phyloP scores from a whole-genome alignment of 2,113 vertebrate genomes.

The Cepphus grylle region DNA sequence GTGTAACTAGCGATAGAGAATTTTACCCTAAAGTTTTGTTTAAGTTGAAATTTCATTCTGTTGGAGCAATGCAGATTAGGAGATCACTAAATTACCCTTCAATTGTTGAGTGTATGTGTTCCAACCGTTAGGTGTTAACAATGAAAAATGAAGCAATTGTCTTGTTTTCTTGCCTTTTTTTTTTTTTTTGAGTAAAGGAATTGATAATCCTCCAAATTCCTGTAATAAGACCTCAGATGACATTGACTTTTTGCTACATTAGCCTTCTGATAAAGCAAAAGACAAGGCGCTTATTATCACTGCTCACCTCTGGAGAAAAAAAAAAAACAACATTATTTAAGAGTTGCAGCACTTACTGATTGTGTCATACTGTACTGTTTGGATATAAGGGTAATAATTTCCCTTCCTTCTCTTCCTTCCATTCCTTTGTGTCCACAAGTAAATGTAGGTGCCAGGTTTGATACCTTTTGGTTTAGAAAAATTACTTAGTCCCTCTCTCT shows the following conservation, averaged over 20 bases:
- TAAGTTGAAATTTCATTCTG: not conserved
- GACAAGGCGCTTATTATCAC: not conserved
- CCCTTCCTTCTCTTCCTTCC: not conserved
- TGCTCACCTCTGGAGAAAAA: not conserved
- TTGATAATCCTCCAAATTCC: not conserved
- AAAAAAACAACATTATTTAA: not conserved
- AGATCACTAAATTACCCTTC: not conserved
- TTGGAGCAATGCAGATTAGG: not conserved
- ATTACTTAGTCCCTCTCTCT: not conserved
- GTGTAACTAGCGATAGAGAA: not conserved
- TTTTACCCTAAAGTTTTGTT: not conserved
- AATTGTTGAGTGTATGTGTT: not conserved
- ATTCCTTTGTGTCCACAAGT: not conserved
- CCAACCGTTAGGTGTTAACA: not conserved
- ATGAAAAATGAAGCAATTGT: not conserved
- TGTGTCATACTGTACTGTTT: not conserved
- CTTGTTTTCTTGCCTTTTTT: not conserved
- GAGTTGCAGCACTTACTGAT: not conserved
- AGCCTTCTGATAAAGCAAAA: not conserved
- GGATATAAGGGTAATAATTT: not conserved
- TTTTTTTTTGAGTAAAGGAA: not conserved
- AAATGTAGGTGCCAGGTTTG: not conserved
- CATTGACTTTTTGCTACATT: not conserved
- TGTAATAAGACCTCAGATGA: not conserved
- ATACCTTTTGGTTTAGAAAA: not conserved